Evolutionary conservation across 2,113 vertebrate species (phyloP).

Genomic region (Cyanoderma ruficeps): DNA sequence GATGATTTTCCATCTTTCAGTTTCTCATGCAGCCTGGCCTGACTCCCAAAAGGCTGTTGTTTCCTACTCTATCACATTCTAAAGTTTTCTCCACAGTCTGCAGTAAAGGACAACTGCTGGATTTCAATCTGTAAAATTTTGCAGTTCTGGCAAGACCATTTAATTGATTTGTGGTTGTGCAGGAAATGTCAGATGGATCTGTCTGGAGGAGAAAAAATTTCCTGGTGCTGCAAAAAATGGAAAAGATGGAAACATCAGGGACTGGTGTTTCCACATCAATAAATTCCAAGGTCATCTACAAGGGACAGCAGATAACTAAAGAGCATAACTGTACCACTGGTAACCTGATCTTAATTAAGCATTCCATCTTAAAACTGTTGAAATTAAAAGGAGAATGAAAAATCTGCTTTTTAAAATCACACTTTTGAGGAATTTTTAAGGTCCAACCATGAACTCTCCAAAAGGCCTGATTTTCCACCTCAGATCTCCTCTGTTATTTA

Average conservation of each 20-base stretch:
- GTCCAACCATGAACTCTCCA: not conserved
- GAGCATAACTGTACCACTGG: not conserved
- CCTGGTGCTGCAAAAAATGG: not conserved
- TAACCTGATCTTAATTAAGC: not conserved
- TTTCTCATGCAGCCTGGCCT: not conserved
- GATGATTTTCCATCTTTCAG: not conserved
- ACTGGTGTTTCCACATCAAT: not conserved
- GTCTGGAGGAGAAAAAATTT: not conserved
- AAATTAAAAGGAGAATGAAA: not conserved
- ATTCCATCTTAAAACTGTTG: not conserved
- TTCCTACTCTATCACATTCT: not conserved
- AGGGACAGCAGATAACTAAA: not conserved
- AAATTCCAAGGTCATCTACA: not conserved
- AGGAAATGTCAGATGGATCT: not conserved
- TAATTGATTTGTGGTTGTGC: not conserved
- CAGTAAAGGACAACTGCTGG: not conserved
- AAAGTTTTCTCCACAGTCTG: not conserved
- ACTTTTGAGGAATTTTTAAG: not conserved
- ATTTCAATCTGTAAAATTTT: not conserved
- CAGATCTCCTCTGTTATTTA: slow-evolving; percentile 20
- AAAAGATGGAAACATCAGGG: not conserved
- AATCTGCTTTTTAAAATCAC: not conserved
- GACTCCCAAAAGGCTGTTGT: not conserved
- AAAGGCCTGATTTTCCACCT: not conserved
- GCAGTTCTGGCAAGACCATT: not conserved